These are phyloP conservation scores for Galeopsomyia nigrocyanea DNA, from an alignment of 2,888 invertebrate species.

Conservation along the genomic window DNA sequence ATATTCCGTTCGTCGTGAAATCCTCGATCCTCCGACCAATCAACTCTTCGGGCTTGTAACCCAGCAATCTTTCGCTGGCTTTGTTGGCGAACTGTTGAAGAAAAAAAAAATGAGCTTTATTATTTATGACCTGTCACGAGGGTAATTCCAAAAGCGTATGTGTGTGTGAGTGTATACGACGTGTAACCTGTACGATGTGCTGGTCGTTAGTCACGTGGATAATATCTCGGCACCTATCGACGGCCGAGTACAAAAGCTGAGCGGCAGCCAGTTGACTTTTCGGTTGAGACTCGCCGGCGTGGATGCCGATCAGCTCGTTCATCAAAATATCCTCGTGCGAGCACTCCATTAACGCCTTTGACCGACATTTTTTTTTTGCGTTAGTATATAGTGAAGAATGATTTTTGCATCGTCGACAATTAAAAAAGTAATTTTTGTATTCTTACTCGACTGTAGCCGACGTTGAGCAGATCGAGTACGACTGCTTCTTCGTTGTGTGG, in stretches of 20 bases:
- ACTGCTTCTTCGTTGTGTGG: conserved; percentile 84
- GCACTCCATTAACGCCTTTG: conserved; percentile 71
- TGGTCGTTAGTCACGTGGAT: conserved; percentile 90
- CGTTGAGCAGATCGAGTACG: conserved; percentile 82
- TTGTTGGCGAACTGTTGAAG: conserved; percentile 83
- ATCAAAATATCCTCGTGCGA: conserved; percentile 71
- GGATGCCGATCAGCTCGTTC: conserved; percentile 83
- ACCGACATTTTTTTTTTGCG: background rate
- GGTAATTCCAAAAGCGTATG: background rate
- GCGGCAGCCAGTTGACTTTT: conserved; percentile 84
- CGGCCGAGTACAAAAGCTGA: conserved; percentile 86
- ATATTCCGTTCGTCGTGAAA: conserved; percentile 70
- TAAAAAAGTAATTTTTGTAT: background rate
- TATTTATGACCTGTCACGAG: conserved; percentile 20
- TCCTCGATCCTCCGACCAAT: conserved; percentile 75
- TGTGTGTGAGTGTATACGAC: background rate
- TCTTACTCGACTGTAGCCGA: conserved; percentile 89
- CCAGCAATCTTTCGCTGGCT: conserved; percentile 86
- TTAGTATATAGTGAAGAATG: conserved; percentile 3
- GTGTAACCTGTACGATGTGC: conserved; percentile 81
- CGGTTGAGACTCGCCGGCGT: conserved; percentile 82
- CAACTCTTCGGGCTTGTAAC: conserved; percentile 77
- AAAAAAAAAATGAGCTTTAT: background rate
- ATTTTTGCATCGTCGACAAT: background rate
- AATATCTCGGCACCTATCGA: conserved; percentile 88